Conservation (phyloP, 1,140 invertebrate species). For the Diorhabda carinulata region DNA sequence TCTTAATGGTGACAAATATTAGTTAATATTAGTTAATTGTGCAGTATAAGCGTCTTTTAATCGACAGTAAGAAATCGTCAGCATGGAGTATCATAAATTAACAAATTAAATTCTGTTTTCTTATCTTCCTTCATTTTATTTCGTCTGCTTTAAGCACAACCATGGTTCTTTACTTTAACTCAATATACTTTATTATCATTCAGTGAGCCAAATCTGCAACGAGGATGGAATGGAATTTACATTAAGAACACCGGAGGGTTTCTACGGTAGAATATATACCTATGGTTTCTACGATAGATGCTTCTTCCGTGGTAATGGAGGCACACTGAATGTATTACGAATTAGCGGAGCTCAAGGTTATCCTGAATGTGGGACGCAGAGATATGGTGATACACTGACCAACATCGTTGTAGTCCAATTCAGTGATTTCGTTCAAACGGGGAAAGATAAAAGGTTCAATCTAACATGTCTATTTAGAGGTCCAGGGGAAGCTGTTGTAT, state of each 20-base stretch:
- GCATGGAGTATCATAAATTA: too few relatives aligned
- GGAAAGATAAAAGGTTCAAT: constrained; percentile 86
- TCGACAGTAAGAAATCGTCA: too few relatives aligned
- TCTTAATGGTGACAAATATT: too few relatives aligned
- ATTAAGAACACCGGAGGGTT: constrained; percentile 79
- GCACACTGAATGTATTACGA: constrained; percentile 73
- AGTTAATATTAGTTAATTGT: too few relatives aligned
- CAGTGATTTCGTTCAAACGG: constrained; percentile 88
- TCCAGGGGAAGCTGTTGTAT: constrained; percentile 87
- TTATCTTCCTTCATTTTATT: too few relatives aligned
- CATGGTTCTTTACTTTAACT: too few relatives aligned
- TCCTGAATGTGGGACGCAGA: constrained; percentile 85
- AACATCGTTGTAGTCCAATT: constrained; percentile 94
- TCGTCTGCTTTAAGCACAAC: too few relatives aligned
- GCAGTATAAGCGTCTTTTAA: too few relatives aligned
- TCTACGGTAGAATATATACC: constrained; percentile 85
- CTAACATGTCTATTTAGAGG: constrained; percentile 86
- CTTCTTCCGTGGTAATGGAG: constrained; percentile 85
- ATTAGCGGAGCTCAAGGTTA: constrained; percentile 86
- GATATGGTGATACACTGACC: constrained; percentile 89
- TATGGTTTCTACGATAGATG: constrained; percentile 89
- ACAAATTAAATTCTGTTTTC: too few relatives aligned
- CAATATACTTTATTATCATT: too few relatives aligned
- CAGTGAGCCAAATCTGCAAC: constrained; percentile 86
- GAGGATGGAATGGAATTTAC: constrained; percentile 94